Conservation (phyloP, 35 echinoderm and acorn worm genomes). For the Hemicentrotus pulcherrimus region DNA sequence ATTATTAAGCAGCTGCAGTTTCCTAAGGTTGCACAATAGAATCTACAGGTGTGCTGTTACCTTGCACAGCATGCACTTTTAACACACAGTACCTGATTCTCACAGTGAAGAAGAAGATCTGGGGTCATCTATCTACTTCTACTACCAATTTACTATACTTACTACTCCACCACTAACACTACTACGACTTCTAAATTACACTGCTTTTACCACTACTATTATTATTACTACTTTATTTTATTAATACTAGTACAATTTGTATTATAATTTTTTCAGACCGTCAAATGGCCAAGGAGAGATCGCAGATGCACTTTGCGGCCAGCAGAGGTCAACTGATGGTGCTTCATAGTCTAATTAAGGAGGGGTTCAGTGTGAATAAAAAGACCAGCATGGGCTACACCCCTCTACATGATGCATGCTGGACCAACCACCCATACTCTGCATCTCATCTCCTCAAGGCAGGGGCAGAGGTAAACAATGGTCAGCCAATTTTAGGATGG, state of each 20-base stretch:
- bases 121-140: no score
- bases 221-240: background rate
- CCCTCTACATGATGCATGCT: slow-evolving; percentile 88
- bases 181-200: background rate
- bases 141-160: no score
- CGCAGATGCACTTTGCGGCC: slow-evolving; percentile 78
- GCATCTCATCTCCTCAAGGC: slow-evolving; percentile 79
- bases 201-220: background rate
- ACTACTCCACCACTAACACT: no score
- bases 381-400: slow-evolving; percentile 76
- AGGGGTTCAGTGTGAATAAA: slow-evolving; percentile 63
- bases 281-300: slow-evolving; percentile 50
- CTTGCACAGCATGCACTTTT: no score
- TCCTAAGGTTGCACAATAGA: no score
- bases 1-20: no score
- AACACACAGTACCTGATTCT: no score
- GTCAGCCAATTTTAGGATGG: no score
- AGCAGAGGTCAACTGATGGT: slow-evolving; percentile 72
- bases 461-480: slow-evolving; percentile 77
- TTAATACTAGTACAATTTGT: background rate
- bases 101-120: no score
- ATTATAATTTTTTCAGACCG: background rate
- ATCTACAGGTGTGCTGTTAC: no score
- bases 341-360: slow-evolving; percentile 65
- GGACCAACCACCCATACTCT: slow-evolving; percentile 66